Evolutionary conservation across 2,797 vertebrate species (phyloP).

Genomic region (Sebastes hubbsi): DNA sequence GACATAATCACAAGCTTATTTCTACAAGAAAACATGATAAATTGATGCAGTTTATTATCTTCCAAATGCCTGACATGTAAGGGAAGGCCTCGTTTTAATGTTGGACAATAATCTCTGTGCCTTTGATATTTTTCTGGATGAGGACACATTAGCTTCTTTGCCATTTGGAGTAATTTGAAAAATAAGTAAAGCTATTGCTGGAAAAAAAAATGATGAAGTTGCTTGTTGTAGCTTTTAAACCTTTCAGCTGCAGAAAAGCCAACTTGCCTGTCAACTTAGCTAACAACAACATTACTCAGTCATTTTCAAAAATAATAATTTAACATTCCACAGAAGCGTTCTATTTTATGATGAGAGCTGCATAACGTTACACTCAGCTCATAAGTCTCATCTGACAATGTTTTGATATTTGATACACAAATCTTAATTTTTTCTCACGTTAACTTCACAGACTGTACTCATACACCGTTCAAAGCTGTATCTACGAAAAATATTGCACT

Average conservation of each 20-base stretch:
- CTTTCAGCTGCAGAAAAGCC: neutral
- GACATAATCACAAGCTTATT: neutral
- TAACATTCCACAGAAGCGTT: neutral
- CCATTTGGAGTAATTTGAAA: too few species aligned
- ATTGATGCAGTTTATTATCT: neutral
- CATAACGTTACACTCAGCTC: neutral
- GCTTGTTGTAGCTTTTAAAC: neutral
- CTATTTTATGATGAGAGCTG: neutral
- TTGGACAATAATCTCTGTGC: too few species aligned
- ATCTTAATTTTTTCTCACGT: neutral
- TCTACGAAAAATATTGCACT: too few species aligned
- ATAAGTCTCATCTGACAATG: neutral
- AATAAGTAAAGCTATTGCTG: too few species aligned
- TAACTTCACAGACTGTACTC: neutral
- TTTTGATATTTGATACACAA: neutral
- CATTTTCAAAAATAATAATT: neutral
- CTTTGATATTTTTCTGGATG: neutral
- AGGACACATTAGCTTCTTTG: too few species aligned
- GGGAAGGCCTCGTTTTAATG: too few species aligned
- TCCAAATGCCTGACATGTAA: too few species aligned
- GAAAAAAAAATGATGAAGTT: neutral
- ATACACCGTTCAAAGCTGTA: too few species aligned
- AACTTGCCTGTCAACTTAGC: neutral
- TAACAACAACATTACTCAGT: neutral
- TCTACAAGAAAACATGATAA: neutral